phyloP scores from a whole-genome alignment of 2,113 vertebrate genomes.

The Microcebus griseorufus region DNA sequence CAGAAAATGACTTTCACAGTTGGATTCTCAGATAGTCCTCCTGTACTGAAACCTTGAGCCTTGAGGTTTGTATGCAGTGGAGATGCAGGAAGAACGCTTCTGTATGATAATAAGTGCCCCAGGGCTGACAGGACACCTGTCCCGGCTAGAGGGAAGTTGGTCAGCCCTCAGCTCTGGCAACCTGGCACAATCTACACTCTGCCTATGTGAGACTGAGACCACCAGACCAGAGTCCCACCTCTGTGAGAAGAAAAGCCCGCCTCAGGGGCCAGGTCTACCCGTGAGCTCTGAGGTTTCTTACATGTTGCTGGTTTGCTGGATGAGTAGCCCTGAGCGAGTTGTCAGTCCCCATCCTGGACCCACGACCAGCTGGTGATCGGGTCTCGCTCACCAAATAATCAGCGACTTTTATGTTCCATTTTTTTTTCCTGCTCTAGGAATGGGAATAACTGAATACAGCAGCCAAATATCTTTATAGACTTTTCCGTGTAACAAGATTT shows the following conservation, averaged over 20 bases:
- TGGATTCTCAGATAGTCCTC: rapidly evolving
- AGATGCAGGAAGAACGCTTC: background rate
- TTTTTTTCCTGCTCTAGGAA: background rate
- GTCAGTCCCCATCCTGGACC: background rate
- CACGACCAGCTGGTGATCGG: rapidly evolving
- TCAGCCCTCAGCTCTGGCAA: background rate
- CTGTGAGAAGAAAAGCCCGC: background rate
- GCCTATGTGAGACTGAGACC: rapidly evolving
- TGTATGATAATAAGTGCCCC: rapidly evolving
- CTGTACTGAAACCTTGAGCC: rapidly evolving
- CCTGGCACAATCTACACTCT: background rate
- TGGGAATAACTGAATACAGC: background rate
- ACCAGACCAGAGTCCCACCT: background rate
- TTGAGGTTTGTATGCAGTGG: too few species aligned
- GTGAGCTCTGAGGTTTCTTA: rapidly evolving
- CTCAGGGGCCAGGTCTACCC: rapidly evolving
- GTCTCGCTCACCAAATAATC: background rate
- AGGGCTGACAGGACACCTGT: background rate
- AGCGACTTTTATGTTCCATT: background rate
- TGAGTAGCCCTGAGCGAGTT: rapidly evolving
- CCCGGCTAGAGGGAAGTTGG: background rate
- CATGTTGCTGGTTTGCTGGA: rapidly evolving
- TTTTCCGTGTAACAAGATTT: conserved; percentile 33
- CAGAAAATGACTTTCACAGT: rapidly evolving
- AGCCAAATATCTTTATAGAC: conserved; percentile 8